Evolutionary conservation across 2,797 vertebrate genomes (phyloP).

Genomic region (Chiloscyllium punctatum): DNA sequence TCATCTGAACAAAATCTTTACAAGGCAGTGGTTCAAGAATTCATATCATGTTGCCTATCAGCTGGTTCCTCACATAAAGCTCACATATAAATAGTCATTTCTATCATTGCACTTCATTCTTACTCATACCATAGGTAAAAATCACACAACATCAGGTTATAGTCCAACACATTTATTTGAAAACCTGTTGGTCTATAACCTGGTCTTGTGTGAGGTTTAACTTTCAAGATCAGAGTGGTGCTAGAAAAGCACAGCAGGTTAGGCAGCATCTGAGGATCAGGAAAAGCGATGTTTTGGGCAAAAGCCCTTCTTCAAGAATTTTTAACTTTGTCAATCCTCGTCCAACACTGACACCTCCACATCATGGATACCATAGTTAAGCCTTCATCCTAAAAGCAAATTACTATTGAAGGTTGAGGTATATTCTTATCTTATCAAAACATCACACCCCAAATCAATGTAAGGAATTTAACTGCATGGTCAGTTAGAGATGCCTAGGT

Average conservation of each 20-base stretch:
- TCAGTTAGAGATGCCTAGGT: neutral
- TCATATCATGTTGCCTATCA: neutral
- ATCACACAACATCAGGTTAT: too few relatives aligned
- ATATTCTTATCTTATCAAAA: neutral
- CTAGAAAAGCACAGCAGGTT: too few relatives aligned
- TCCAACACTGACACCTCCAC: too few relatives aligned
- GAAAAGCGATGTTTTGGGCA: too few relatives aligned
- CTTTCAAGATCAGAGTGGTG: too few relatives aligned
- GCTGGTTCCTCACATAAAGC: neutral
- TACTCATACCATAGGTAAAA: neutral
- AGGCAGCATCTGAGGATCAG: too few relatives aligned
- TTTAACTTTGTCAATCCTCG: too few relatives aligned
- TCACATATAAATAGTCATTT: neutral
- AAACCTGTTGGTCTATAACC: too few relatives aligned
- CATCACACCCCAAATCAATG: neutral
- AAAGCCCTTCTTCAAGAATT: too few relatives aligned
- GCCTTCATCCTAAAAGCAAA: neutral
- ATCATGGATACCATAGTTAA: too few relatives aligned
- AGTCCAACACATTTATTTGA: too few relatives aligned
- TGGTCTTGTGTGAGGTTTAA: too few relatives aligned
- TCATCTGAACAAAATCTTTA: neutral
- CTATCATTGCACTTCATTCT: neutral
- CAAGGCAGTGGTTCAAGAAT: neutral
- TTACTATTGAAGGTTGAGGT: neutral
- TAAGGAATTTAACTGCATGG: neutral